Percentiles rank a stretch among this genome's conserved stretches.
phyloP scores from a whole-genome alignment of 2,888 invertebrate species.

The Malacosoma neustria region DNA sequence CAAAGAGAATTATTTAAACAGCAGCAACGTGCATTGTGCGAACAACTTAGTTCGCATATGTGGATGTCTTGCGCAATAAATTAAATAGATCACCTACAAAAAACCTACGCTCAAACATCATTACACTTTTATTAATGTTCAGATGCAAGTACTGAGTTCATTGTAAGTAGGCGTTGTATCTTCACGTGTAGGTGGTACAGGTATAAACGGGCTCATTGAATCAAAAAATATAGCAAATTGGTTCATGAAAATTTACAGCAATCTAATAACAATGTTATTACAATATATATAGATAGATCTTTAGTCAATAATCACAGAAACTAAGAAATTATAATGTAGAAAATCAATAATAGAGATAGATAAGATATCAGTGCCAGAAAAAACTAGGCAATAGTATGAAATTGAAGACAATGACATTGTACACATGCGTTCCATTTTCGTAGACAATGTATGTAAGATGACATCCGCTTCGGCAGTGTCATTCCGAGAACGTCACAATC shows the following conservation, averaged over 20 bases:
- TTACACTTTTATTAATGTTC: conserved; percentile 28
- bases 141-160: conserved; percentile 16
- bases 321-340: too few species aligned
- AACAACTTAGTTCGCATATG: conserved; percentile 14
- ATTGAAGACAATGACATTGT: background rate
- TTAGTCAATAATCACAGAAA: too few species aligned
- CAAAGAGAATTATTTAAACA: conserved; percentile 15
- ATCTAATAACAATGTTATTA: too few species aligned
- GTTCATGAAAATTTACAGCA: too few species aligned
- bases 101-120: conserved; percentile 21
- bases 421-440: background rate
- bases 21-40: conserved; percentile 13
- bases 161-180: conserved; percentile 26
- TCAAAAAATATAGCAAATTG: too few species aligned
- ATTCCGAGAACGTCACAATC: background rate
- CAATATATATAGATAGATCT: too few species aligned
- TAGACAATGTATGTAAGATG: conserved; percentile 1
- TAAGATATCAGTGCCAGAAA: too few species aligned
- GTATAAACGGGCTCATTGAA: too few species aligned
- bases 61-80: conserved; percentile 21
- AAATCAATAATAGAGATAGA: too few species aligned
- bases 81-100: conserved; percentile 16
- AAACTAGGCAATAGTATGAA: background rate
- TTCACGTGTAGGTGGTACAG: conserved; percentile 46
- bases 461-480: background rate